These are phyloP conservation scores for Poeciliopsis paucimaculata DNA, from an alignment of 2,797 vertebrate species.

Conservation along the genomic window DNA sequence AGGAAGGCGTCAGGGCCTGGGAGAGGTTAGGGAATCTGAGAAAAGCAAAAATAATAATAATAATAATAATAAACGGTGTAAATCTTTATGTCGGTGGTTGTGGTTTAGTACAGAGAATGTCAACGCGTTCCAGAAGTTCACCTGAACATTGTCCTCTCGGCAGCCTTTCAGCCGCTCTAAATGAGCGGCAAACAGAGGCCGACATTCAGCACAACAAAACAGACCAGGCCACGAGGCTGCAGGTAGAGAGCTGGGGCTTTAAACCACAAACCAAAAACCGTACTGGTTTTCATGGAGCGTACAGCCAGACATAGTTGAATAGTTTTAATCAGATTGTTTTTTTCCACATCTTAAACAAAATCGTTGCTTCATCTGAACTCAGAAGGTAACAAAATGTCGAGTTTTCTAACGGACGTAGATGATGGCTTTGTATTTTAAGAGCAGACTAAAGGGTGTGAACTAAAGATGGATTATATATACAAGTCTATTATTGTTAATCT, in stretches of 20 bases:
- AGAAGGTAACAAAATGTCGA: background rate
- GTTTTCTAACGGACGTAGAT: no score
- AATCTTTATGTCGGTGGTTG: constrained; percentile 3
- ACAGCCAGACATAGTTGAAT: background rate
- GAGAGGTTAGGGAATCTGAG: background rate
- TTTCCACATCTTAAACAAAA: background rate
- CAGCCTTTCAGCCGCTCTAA: constrained; percentile 58
- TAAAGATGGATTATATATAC: background rate
- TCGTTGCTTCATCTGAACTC: background rate
- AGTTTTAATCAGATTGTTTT: background rate
- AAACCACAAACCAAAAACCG: background rate
- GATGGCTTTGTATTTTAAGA: background rate
- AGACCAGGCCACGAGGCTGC: background rate
- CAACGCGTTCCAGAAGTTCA: constrained; percentile 71
- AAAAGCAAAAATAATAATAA: background rate
- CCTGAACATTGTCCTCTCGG: constrained; percentile 68
- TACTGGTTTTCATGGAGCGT: background rate
- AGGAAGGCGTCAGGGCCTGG: background rate
- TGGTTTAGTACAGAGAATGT: constrained; percentile 2
- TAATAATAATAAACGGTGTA: background rate
- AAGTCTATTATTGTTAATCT: constrained; percentile 20
- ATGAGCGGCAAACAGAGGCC: constrained; percentile 47
- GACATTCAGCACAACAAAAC: constrained; percentile 26
- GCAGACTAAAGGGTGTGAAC: background rate
- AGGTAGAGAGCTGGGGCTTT: background rate